A percentile compares a stretch with the other conserved stretches of the same genome.
Conservation (phyloP, 2,113 vertebrate species). For the Tychaedon coryphoeus region DNA sequence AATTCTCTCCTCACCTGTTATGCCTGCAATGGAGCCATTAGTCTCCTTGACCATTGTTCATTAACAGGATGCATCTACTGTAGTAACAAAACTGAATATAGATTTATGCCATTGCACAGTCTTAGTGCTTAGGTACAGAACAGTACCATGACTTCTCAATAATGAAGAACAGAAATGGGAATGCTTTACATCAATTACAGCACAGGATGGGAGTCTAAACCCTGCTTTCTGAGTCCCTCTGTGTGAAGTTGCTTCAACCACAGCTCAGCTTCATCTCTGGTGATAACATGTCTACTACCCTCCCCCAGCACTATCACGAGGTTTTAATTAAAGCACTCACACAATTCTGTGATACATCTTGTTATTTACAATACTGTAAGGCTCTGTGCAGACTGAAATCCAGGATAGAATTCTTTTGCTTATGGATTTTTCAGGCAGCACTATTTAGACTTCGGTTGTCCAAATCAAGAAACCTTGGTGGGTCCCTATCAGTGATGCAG, state of each 20-base stretch:
- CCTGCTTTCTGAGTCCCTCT: neutral
- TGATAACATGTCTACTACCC: neutral
- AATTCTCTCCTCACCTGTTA: neutral
- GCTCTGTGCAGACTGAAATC: neutral
- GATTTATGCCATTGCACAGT: neutral
- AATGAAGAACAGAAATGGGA: neutral
- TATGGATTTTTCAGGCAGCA: neutral
- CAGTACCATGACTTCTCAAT: neutral
- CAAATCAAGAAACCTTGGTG: neutral
- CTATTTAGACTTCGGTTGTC: neutral
- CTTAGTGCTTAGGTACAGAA: neutral
- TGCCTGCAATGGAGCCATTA: neutral
- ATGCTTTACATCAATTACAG: neutral
- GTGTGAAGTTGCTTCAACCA: neutral
- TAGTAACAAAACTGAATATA: neutral
- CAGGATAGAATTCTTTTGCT: neutral
- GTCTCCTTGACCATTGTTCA: neutral
- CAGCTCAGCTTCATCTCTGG: neutral
- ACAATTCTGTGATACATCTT: accelerated
- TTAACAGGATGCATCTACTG: neutral
- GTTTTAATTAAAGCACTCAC: neutral
- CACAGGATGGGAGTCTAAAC: neutral
- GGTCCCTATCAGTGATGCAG: neutral
- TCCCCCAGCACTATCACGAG: neutral
- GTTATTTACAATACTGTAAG: neutral